Evolutionary conservation across 1,140 invertebrate genomes (phyloP).

Genomic region (Drosophila parvula): DNA sequence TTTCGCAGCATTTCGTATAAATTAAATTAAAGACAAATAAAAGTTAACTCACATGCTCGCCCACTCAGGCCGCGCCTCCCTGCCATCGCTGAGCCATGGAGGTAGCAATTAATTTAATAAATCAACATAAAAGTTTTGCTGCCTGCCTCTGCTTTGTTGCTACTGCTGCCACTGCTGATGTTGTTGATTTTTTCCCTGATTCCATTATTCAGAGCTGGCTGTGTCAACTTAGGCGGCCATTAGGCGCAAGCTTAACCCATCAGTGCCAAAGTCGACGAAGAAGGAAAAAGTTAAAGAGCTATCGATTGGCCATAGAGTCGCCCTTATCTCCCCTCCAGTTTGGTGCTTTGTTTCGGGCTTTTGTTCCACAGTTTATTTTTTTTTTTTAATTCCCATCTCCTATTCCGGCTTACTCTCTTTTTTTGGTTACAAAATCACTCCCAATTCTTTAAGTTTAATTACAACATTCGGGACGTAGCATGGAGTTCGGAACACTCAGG

Average conservation of each 20-base stretch:
- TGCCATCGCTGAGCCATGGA: slow-evolving; percentile 43
- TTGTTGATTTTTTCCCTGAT: slow-evolving; percentile 29
- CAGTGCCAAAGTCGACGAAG: slow-evolving; percentile 60
- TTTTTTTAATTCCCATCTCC: slow-evolving; percentile 24
- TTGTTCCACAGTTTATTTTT: slow-evolving; percentile 42
- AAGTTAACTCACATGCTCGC: slow-evolving; percentile 47
- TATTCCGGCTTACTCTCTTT: slow-evolving; percentile 23
- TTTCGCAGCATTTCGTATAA: slow-evolving; percentile 66
- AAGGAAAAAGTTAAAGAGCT: slow-evolving; percentile 70
- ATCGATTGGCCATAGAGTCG: slow-evolving; percentile 62
- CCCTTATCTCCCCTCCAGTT: not conserved
- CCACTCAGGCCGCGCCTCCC: slow-evolving; percentile 2
- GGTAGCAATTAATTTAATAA: slow-evolving; percentile 82
- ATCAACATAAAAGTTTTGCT: slow-evolving; percentile 76
- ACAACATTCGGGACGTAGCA: slow-evolving; percentile 52
- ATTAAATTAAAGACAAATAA: slow-evolving; percentile 79
- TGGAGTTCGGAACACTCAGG: slow-evolving; percentile 2
- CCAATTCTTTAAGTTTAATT: slow-evolving; percentile 77
- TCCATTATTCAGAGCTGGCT: slow-evolving; percentile 41
- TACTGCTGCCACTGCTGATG: slow-evolving; percentile 9
- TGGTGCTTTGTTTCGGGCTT: slow-evolving; percentile 38
- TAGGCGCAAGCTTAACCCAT: slow-evolving; percentile 77
- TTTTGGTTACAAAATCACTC: slow-evolving; percentile 20
- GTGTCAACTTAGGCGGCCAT: slow-evolving; percentile 75
- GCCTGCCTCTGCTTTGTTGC: slow-evolving; percentile 12